These are phyloP conservation scores for Tetragonisca angustula DNA, from an alignment of 2,888 invertebrate species.

Conservation along the genomic window DNA sequence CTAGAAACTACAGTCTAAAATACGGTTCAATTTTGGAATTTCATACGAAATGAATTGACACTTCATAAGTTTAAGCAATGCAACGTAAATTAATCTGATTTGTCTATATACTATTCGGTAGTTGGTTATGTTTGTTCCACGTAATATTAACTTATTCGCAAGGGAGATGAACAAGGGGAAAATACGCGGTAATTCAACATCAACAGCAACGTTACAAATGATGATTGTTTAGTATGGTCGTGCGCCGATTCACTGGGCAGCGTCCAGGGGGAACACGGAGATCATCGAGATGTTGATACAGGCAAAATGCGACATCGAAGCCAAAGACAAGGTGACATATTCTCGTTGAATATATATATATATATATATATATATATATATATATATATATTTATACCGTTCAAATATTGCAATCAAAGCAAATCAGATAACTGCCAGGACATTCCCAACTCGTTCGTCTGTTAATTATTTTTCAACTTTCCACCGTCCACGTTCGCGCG, in stretches of 20 bases:
- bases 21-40: too few species aligned
- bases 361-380: too few species aligned
- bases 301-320: conserved; percentile 91
- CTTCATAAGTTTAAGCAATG: too few species aligned
- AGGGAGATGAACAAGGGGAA: neutral
- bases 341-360: neutral
- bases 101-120: too few species aligned
- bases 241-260: conserved; percentile 91
- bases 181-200: neutral
- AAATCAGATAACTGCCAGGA: neutral
- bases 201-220: neutral
- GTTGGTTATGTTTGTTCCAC: neutral
- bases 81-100: too few species aligned
- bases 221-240: conserved; percentile 87
- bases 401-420: neutral
- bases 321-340: conserved; percentile 88
- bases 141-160: neutral
- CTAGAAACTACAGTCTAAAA: too few species aligned
- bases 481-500: too few species aligned
- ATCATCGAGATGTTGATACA: conserved; percentile 89
- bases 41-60: too few species aligned
- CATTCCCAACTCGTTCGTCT: neutral
- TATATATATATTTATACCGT: neutral
- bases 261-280: conserved; percentile 89
- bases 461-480: neutral